Conservation (phyloP, 2,113 vertebrate species). For the Brienomyrus longianalis region DNA sequence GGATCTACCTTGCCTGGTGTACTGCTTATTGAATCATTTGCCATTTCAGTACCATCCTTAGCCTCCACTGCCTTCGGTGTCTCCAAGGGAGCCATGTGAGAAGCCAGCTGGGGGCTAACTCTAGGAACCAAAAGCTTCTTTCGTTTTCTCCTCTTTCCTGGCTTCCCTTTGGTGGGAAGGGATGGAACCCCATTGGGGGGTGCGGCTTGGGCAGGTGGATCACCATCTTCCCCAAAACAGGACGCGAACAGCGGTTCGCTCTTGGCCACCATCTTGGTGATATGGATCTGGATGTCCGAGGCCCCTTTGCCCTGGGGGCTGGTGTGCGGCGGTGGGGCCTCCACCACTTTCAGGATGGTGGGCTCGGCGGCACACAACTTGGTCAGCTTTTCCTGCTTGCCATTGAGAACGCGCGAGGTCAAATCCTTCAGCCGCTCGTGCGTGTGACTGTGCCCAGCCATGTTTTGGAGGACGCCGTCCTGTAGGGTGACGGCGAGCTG, state of each 20-base stretch:
- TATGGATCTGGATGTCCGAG: slow-evolving; percentile 80
- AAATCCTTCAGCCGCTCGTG: slow-evolving; percentile 84
- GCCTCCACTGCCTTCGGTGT: slow-evolving; percentile 14
- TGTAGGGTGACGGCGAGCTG: slow-evolving; percentile 78
- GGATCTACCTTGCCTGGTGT: slow-evolving; percentile 38
- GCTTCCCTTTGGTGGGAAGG: slow-evolving; percentile 49
- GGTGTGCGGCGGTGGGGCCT: slow-evolving; percentile 65
- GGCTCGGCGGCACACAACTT: slow-evolving; percentile 67
- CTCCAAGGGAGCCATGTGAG: slow-evolving; percentile 14
- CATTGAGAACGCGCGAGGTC: slow-evolving; percentile 83
- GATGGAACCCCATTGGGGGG: slow-evolving; percentile 36
- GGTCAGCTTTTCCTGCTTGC: slow-evolving; percentile 70
- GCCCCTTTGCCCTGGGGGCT: slow-evolving; percentile 65
- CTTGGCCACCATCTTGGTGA: slow-evolving; percentile 84
- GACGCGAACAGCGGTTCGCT: slow-evolving; percentile 73
- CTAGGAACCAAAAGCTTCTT: slow-evolving; percentile 24
- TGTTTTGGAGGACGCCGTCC: slow-evolving; percentile 79
- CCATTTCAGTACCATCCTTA: slow-evolving; percentile 13
- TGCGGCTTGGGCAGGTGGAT: slow-evolving; percentile 42
- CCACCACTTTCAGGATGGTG: slow-evolving; percentile 68
- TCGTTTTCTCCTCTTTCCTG: slow-evolving; percentile 65
- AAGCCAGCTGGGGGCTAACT: slow-evolving; percentile 27
- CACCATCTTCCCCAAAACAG: slow-evolving; percentile 69
- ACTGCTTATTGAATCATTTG: background rate
- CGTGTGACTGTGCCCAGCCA: slow-evolving; percentile 65